These are phyloP conservation scores for Spodoptera litura DNA, from an alignment of 1,140 invertebrate genomes.

Conservation along the genomic window DNA sequence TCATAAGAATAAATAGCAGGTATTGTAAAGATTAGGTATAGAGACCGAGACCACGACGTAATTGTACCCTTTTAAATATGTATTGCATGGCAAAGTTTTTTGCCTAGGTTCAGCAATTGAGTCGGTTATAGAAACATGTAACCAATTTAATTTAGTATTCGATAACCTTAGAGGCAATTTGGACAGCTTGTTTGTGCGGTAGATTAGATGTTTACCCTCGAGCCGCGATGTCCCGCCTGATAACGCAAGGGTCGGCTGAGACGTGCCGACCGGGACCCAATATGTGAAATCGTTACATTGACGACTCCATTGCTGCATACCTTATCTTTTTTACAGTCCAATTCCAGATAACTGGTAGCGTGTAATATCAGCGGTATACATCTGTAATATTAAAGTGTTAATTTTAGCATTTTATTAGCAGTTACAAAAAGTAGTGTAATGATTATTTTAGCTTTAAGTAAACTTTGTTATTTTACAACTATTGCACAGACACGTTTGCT, in stretches of 20 bases:
- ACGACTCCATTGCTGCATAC: slow-evolving; percentile 61
- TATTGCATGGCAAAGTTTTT: slow-evolving; percentile 40
- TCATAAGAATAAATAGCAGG: slow-evolving; percentile 14
- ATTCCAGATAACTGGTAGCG: slow-evolving; percentile 58
- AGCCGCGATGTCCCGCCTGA: slow-evolving; percentile 69
- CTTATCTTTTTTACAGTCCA: slow-evolving; percentile 65
- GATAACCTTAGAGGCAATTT: slow-evolving; percentile 72
- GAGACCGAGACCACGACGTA: slow-evolving; percentile 11
- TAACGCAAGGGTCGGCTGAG: slow-evolving; percentile 63
- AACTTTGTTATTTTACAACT: slow-evolving; percentile 11
- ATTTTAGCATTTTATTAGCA: slow-evolving; percentile 40
- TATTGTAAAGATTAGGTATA: slow-evolving; percentile 15
- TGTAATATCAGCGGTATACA: slow-evolving; percentile 41
- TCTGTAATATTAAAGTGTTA: slow-evolving; percentile 43
- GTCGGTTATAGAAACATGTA: slow-evolving; percentile 54
- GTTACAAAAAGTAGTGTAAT: slow-evolving; percentile 34
- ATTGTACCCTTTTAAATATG: slow-evolving; percentile 34
- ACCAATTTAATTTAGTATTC: slow-evolving; percentile 75
- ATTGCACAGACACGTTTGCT: slow-evolving; percentile 27
- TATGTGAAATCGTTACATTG: slow-evolving; percentile 65
- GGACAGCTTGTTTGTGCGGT: slow-evolving; percentile 69
- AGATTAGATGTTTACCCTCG: slow-evolving; percentile 74
- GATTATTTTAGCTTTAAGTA: slow-evolving; percentile 17
- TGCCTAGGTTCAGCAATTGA: slow-evolving; percentile 44
- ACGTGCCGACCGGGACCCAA: slow-evolving; percentile 63